A percentile compares a stretch with the other conserved stretches of the same genome.
Evolutionary conservation across 2,888 invertebrate species (phyloP).

Genomic region (Pimpla rufipes): DNA sequence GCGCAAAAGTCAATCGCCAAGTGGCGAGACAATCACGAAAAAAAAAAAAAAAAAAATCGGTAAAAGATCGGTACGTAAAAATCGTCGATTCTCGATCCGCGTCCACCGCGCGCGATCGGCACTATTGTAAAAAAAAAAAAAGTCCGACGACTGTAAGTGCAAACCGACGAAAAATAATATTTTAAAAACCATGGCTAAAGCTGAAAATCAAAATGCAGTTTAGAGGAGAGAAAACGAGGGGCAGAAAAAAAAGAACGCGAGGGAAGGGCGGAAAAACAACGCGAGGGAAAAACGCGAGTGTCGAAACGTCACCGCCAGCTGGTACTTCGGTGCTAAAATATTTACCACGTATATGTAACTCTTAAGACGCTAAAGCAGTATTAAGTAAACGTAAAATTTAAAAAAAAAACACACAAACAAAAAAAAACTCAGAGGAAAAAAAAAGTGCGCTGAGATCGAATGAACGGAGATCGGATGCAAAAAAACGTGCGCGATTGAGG

Average conservation of each 20-base stretch:
- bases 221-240: conserved; percentile 54
- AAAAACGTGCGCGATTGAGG: conserved; percentile 29
- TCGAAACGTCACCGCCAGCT: conserved; percentile 56
- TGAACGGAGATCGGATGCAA: conserved; percentile 14
- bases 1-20: conserved; percentile 26
- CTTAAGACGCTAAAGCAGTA: conserved; percentile 65
- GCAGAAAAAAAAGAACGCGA: conserved; percentile 57
- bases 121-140: conserved; percentile 47
- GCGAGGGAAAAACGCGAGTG: conserved; percentile 47
- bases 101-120: conserved; percentile 18
- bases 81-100: too few species aligned
- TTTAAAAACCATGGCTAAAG: conserved; percentile 77
- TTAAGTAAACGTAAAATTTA: conserved; percentile 56
- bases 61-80: too few species aligned
- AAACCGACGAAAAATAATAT: conserved; percentile 70
- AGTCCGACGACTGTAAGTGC: conserved; percentile 58
- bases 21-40: conserved; percentile 43
- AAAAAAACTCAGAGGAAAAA: too few species aligned
- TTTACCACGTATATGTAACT: conserved; percentile 53
- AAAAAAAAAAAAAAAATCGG: neutral
- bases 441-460: neutral
- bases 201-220: conserved; percentile 78
- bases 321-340: conserved; percentile 63
- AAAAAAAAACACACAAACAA: neutral
- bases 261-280: conserved; percentile 37